Evolutionary conservation across 1,140 invertebrate species (phyloP).

Genomic region (Epicauta chinensis): DNA sequence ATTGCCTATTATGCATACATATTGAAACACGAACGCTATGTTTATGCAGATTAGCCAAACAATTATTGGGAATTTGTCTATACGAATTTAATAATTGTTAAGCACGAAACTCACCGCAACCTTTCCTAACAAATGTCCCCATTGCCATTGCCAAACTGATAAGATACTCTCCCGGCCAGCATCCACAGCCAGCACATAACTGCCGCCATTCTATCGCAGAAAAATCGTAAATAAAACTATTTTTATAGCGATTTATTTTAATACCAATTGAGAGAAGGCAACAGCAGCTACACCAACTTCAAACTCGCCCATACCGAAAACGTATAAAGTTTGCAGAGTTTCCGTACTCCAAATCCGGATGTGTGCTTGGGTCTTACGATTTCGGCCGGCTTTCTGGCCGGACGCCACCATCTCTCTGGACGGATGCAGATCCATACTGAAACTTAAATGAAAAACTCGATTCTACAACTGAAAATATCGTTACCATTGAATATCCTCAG

Average conservation of each 20-base stretch:
- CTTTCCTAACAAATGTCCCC: conserved; percentile 81
- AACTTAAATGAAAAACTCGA: conserved; percentile 20
- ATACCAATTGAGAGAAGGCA: conserved; percentile 81
- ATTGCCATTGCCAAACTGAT: conserved; percentile 86
- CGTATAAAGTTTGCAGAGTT: conserved; percentile 82
- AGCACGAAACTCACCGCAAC: conserved; percentile 65
- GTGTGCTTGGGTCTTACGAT: conserved; percentile 81
- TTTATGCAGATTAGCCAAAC: conserved; percentile 26
- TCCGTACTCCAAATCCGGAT: conserved; percentile 92
- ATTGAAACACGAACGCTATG: conserved; percentile 16
- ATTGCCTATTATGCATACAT: too few species aligned
- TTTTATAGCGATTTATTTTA: background rate
- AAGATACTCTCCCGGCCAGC: conserved; percentile 78
- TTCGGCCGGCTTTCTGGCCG: conserved; percentile 76
- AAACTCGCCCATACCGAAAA: conserved; percentile 88
- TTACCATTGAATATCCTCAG: conserved; percentile 82
- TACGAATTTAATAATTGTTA: too few species aligned
- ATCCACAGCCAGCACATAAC: conserved; percentile 79
- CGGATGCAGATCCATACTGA: conserved; percentile 82
- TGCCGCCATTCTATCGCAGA: conserved; percentile 78
- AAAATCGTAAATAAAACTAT: conserved; percentile 7
- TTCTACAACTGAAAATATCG: background rate
- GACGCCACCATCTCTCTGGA: conserved; percentile 85
- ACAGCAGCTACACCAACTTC: conserved; percentile 84
- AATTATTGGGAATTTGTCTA: background rate